These are phyloP conservation scores for Beris morrisii DNA, from an alignment of 2,888 invertebrate species.

Conservation along the genomic window DNA sequence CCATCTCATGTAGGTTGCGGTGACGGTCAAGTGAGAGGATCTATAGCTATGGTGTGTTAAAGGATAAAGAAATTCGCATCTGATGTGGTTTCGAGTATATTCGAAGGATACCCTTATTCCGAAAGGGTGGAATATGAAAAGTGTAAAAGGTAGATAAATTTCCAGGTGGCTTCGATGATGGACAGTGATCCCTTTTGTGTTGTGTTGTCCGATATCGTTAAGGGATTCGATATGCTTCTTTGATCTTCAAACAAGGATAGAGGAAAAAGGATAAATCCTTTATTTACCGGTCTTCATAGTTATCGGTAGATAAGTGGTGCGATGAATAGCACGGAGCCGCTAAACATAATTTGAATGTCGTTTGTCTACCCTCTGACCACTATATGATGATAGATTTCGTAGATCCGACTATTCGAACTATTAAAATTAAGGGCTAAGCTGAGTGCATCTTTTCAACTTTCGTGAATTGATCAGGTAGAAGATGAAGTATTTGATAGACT, in stretches of 20 bases:
- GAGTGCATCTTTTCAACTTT: slow-evolving; percentile 13
- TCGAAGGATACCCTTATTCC: not conserved
- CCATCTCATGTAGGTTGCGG: not conserved
- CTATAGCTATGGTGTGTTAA: not conserved
- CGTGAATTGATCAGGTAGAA: not conserved
- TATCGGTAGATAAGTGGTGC: slow-evolving; percentile 22
- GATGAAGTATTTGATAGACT: slow-evolving; percentile 22
- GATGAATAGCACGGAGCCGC: not conserved
- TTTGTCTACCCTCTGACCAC: slow-evolving; percentile 21
- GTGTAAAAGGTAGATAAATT: not conserved
- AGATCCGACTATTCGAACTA: not conserved
- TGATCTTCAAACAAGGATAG: not conserved
- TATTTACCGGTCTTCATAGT: slow-evolving; percentile 14
- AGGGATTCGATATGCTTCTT: slow-evolving; percentile 14
- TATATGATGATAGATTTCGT: slow-evolving; percentile 8
- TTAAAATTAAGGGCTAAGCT: not conserved
- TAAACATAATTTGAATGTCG: slow-evolving; percentile 27
- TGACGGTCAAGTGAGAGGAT: slow-evolving; percentile 8
- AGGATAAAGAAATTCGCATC: not conserved
- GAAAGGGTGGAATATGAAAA: slow-evolving; percentile 1
- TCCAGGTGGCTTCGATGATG: slow-evolving; percentile 21
- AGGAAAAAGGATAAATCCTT: slow-evolving; percentile 16
- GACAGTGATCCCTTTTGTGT: slow-evolving; percentile 24
- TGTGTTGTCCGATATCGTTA: slow-evolving; percentile 23
- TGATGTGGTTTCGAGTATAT: slow-evolving; percentile 15